Conservation (phyloP, 2,888 invertebrate species). For the Chesias legatella region DNA sequence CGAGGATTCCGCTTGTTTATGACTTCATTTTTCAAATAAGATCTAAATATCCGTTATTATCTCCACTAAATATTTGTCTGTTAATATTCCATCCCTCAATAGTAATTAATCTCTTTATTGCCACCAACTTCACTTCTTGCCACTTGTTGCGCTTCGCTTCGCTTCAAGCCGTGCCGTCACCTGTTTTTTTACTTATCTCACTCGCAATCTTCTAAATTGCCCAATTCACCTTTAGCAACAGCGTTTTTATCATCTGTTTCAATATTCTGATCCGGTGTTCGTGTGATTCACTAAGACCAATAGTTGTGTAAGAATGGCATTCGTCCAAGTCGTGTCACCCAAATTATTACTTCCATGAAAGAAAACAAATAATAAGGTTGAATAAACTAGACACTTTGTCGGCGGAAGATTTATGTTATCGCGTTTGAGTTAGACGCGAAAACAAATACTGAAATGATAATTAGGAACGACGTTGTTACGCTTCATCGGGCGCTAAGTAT, state of each 20-base stretch:
- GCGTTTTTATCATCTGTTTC: conserved; percentile 47
- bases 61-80: conserved; percentile 34
- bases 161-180: conserved; percentile 65
- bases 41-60: conserved; percentile 25
- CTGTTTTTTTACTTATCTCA: conserved; percentile 60
- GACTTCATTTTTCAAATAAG: conserved; percentile 44
- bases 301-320: conserved; percentile 58
- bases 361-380: conserved; percentile 48
- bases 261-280: conserved; percentile 42
- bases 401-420: conserved; percentile 34
- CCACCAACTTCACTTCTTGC: conserved; percentile 39
- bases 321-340: conserved; percentile 48
- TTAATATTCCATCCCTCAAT: conserved; percentile 9
- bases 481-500: conserved; percentile 41
- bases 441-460: conserved; percentile 33
- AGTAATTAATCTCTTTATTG: conserved; percentile 19
- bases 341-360: conserved; percentile 50
- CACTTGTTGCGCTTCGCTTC: conserved; percentile 66
- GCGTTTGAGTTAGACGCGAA: conserved; percentile 23
- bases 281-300: conserved; percentile 44
- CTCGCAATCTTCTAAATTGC: conserved; percentile 61
- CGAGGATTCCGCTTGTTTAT: conserved; percentile 38
- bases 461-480: conserved; percentile 35
- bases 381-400: conserved; percentile 36
- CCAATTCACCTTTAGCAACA: conserved; percentile 53